Conservation (phyloP, 2,113 vertebrate species). For the Aviceda subcristata region DNA sequence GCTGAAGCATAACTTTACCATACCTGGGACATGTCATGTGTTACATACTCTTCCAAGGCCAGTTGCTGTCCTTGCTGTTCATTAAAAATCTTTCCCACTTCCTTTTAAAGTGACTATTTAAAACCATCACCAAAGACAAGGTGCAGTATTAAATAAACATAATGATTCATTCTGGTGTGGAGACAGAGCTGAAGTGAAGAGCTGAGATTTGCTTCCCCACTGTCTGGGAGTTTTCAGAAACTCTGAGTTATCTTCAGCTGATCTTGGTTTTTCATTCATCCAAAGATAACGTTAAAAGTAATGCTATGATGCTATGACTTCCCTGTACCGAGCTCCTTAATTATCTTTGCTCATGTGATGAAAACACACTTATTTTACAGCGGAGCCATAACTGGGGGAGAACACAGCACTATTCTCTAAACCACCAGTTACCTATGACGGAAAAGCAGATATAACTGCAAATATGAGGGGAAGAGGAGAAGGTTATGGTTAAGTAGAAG, state of each 20-base stretch:
- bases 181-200: background rate
- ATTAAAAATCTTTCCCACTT: background rate
- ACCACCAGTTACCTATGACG: background rate
- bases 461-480: background rate
- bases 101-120: background rate
- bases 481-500: background rate
- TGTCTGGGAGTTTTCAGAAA: background rate
- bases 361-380: background rate
- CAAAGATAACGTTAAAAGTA: background rate
- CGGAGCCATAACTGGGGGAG: background rate
- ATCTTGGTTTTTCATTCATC: background rate
- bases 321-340: background rate
- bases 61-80: background rate
- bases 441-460: background rate
- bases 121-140: background rate
- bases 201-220: background rate
- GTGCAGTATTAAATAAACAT: background rate
- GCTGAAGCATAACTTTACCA: background rate
- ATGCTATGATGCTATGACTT: background rate
- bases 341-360: background rate
- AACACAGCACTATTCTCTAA: background rate
- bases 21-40: background rate
- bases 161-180: background rate
- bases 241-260: background rate
- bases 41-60: background rate